Conservation (phyloP, 2,797 vertebrate species). For the Pangasius djambal region DNA sequence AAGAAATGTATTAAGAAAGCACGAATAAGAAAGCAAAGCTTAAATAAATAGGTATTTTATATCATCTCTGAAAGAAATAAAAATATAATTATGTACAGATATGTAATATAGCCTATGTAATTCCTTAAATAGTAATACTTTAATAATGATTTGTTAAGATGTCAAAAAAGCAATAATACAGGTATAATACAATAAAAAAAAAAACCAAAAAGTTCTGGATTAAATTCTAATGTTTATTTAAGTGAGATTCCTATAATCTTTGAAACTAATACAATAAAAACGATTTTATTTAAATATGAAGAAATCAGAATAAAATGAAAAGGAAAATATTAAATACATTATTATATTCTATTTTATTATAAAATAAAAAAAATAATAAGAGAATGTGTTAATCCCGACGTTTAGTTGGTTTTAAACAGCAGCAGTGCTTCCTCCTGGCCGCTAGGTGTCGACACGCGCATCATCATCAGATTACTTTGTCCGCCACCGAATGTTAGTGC, state of each 20-base stretch:
- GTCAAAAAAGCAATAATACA: not conserved
- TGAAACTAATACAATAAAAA: not conserved
- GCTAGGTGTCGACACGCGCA: conserved; percentile 3
- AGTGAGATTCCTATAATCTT: not conserved
- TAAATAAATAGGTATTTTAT: not conserved
- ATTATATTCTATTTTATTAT: not conserved
- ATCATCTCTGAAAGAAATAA: not conserved
- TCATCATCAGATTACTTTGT: not conserved
- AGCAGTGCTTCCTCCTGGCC: conserved; percentile 7
- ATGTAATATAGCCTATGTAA: too few relatives aligned
- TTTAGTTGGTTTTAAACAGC: not conserved
- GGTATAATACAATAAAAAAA: not conserved
- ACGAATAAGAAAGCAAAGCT: not conserved
- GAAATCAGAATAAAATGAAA: not conserved
- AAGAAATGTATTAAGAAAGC: not conserved
- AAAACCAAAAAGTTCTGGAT: not conserved
- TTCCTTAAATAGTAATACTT: too few relatives aligned
- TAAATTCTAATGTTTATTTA: not conserved
- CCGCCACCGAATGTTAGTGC: not conserved
- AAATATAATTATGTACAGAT: too few relatives aligned
- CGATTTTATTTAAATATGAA: not conserved
- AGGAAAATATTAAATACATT: not conserved
- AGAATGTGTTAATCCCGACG: not conserved
- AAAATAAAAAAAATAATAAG: not conserved
- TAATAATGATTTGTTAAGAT: not conserved